A percentile compares a stretch with the other conserved stretches of the same genome.
phyloP scores from a whole-genome alignment of 2,113 vertebrate species.

The Nansenia antarctica region DNA sequence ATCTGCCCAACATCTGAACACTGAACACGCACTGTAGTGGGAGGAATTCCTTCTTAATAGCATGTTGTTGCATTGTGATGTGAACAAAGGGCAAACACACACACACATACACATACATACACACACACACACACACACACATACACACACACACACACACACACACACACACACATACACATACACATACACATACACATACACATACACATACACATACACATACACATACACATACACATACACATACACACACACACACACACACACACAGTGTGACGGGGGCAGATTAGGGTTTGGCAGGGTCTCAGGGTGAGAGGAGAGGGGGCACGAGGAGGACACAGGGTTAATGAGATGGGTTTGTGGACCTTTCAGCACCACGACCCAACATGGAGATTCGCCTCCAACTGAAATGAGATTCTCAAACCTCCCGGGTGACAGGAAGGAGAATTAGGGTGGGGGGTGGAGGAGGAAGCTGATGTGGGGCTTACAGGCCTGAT shows the following conservation, averaged over 20 bases:
- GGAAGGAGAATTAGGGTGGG: conserved; percentile 24
- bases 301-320: conserved; percentile 7
- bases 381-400: conserved; percentile 27
- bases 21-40: conserved; percentile 14
- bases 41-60: conserved; percentile 38
- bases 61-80: conserved; percentile 27
- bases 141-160: conserved; percentile 1
- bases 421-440: conserved; percentile 24
- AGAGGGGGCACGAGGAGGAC: conserved; percentile 4
- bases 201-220: conserved; percentile 1
- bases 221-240: background rate
- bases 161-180: background rate
- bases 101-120: background rate
- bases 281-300: conserved; percentile 35
- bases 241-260: conserved; percentile 3
- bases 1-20: conserved; percentile 22
- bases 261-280: background rate
- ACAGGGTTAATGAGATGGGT: conserved; percentile 37
- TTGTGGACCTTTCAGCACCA: conserved; percentile 13
- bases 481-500: background rate
- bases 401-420: conserved; percentile 37
- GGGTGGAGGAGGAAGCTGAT: background rate
- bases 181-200: background rate
- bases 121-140: no score
- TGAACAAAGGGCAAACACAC: conserved; percentile 17